Evolutionary conservation across 2,888 invertebrate species (phyloP).

Genomic region (Phorcus lineatus): DNA sequence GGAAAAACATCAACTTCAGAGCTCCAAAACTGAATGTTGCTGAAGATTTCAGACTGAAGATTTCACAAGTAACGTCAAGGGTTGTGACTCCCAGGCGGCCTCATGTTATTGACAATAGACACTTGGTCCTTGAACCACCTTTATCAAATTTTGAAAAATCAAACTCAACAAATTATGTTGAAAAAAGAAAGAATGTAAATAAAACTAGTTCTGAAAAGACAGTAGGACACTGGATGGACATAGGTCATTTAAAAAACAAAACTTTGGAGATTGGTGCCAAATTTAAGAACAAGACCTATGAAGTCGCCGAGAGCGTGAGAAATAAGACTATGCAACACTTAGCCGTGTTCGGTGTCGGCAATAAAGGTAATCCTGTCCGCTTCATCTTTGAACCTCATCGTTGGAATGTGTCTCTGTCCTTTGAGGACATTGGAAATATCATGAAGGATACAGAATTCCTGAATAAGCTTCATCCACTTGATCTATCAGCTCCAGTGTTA

Average conservation of each 20-base stretch:
- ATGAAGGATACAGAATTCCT: slow-evolving; percentile 67
- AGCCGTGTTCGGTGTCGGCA: slow-evolving; percentile 59
- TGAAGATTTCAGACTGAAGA: too few species aligned
- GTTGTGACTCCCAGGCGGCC: neutral
- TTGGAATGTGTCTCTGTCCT: slow-evolving; percentile 59
- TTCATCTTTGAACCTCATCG: slow-evolving; percentile 51
- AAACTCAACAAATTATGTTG: too few species aligned
- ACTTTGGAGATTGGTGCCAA: slow-evolving; percentile 52
- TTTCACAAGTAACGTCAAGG: neutral
- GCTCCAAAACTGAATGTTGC: too few species aligned
- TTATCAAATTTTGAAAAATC: too few species aligned
- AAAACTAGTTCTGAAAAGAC: too few species aligned
- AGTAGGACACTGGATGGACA: neutral
- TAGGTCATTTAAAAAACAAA: slow-evolving; percentile 38
- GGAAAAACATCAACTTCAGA: too few species aligned
- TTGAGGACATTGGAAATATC: slow-evolving; percentile 63
- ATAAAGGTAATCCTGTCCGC: slow-evolving; percentile 48
- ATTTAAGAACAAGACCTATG: slow-evolving; percentile 58
- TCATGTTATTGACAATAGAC: too few species aligned
- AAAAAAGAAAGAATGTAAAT: too few species aligned
- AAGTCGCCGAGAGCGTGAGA: slow-evolving; percentile 56
- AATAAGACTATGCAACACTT: slow-evolving; percentile 67
- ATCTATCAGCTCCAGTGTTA: slow-evolving; percentile 42
- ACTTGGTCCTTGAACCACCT: neutral
- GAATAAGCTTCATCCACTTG: slow-evolving; percentile 53